Percentiles rank a stretch among this genome's conserved stretches.
Conservation (phyloP, 2,113 vertebrate genomes). For the Casuarius casuarius region DNA sequence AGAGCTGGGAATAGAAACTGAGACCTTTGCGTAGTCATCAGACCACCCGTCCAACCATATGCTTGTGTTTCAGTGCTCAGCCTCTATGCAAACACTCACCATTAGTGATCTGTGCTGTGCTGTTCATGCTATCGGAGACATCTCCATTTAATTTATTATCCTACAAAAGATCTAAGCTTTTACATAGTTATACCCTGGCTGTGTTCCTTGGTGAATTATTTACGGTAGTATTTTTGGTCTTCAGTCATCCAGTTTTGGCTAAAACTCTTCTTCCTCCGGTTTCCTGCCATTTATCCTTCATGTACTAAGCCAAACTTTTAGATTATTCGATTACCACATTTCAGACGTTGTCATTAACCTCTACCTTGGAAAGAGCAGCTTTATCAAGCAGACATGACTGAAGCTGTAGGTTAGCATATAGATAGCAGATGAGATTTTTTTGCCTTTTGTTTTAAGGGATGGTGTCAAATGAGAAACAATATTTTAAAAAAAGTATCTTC, state of each 20-base stretch:
- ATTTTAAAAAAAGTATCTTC: neutral
- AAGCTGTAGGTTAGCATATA: neutral
- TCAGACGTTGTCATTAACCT: neutral
- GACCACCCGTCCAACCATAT: slow-evolving; percentile 23
- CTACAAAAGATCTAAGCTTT: slow-evolving; percentile 50
- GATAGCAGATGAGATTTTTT: neutral
- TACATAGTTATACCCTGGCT: slow-evolving; percentile 34
- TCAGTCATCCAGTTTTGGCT: slow-evolving; percentile 45
- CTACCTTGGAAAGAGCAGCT: neutral
- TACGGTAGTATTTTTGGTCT: slow-evolving; percentile 63
- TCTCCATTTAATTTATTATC: slow-evolving; percentile 59
- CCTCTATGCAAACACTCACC: neutral
- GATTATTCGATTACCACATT: neutral
- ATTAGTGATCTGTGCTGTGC: slow-evolving; percentile 17
- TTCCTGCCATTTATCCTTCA: slow-evolving; percentile 63
- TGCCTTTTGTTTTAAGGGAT: neutral
- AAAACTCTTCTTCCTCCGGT: slow-evolving; percentile 25
- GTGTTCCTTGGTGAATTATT: slow-evolving; percentile 61
- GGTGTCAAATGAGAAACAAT: neutral
- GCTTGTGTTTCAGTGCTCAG: neutral
- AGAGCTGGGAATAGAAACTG: neutral
- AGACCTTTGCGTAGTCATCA: slow-evolving; percentile 7
- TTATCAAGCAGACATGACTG: neutral
- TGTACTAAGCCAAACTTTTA: neutral
- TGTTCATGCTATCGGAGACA: slow-evolving; percentile 25